These are phyloP conservation scores for Cyclophora albipunctata DNA, from an alignment of 2,888 invertebrate species.

Conservation along the genomic window DNA sequence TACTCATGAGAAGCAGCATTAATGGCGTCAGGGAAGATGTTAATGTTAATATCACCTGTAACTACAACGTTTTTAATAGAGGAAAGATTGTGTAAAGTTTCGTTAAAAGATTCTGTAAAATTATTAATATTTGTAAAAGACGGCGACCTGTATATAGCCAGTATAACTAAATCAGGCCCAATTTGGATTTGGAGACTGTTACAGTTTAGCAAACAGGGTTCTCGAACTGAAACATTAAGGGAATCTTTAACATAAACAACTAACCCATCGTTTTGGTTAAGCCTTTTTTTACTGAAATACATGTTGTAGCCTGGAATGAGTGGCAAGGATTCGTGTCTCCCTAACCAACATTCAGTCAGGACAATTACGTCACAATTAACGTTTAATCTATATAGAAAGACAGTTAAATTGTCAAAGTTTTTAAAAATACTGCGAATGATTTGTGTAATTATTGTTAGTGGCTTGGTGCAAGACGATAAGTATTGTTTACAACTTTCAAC, in stretches of 20 bases:
- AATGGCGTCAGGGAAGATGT: not conserved
- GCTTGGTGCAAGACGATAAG: not conserved
- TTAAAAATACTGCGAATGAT: constrained; percentile 3
- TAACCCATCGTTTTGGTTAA: constrained; percentile 6
- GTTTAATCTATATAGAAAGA: not conserved
- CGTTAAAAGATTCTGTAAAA: not conserved
- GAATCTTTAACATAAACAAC: not conserved
- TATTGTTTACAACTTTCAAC: not conserved
- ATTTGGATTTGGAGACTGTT: constrained; percentile 1
- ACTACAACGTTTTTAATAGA: not conserved
- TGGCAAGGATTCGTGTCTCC: not conserved
- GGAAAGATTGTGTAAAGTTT: not conserved
- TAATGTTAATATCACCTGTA: constrained; percentile 1
- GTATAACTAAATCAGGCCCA: not conserved
- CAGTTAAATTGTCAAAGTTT: not conserved
- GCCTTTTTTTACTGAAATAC: not conserved
- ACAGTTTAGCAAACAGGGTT: not conserved
- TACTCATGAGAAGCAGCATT: not conserved
- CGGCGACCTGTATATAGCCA: constrained; percentile 1
- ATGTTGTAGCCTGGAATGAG: not conserved
- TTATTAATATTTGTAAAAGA: not conserved
- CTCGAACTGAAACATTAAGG: not conserved
- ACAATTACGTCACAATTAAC: not conserved
- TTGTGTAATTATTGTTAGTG: not conserved
- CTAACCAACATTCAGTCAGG: constrained; percentile 4